Base-by-base conservation (phyloP, 2,888 invertebrate species). In the Pyrocoelia pectoralis region DNA sequence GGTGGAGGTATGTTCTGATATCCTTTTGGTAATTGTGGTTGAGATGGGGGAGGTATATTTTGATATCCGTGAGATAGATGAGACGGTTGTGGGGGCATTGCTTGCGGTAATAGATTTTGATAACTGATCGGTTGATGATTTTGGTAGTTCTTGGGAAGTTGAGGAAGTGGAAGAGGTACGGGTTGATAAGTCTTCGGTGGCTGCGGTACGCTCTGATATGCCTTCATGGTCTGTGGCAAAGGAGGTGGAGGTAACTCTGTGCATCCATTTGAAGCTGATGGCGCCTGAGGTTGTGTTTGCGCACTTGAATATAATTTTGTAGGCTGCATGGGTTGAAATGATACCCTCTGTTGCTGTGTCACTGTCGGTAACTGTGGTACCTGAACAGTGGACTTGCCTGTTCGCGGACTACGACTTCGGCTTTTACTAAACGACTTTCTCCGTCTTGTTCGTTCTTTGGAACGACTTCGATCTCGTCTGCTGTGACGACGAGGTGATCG, bases 71-170 rank as follows among this genome's bases (percentile, higher is more conserved):
- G 75, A 76, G 78, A 78, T 74, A 76, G 77, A 46, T 63, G 63
- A 41, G 69, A 70, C 60, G 67, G 66, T 48, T 69, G 72, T 68
- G 79, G 79, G 72, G 82, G 80, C 81, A 82, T 81, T 75, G 77
- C 78, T 73, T 64, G 67, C 52, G 66, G 71, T 53, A 68, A 69
- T 41, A 66, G 62, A 43, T 67, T 70, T 4, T 33, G 54, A 74
- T 76, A 68, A n/a, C 68, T 51, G 43, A 66, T 70, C 53, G 69
- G 70, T 49, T 70, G 73, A 24, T 62, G 53, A 18, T 9, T 33
- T 17, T 55, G 56, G 14, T 64, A 64, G 28, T 17, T 60, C 28
- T 59, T 59, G 12, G 68, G 65, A 50, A 71, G 74, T 59, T 68
- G 72, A 9, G 67, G 69, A 41, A 64, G 65, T 28, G 67, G 69